Evolutionary conservation across 2,797 vertebrate species (phyloP).

Genomic region (Yasuhikotakia modesta): DNA sequence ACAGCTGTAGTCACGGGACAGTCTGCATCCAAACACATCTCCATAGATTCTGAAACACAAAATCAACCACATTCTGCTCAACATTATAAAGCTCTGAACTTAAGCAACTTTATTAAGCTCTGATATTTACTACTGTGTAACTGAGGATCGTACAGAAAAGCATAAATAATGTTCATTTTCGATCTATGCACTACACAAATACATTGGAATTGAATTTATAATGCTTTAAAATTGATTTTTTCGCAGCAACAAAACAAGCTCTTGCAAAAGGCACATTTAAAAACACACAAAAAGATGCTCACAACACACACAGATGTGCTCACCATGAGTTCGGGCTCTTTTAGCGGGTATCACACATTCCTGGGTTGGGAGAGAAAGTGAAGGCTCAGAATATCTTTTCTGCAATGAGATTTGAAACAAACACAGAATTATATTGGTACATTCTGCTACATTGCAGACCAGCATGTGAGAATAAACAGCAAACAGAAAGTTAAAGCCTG

Average conservation of each 20-base stretch:
- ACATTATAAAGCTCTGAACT: not conserved
- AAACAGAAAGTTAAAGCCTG: not conserved
- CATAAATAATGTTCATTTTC: too few relatives aligned
- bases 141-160: too few relatives aligned
- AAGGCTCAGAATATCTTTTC: slow-evolving; percentile 63
- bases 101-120: not conserved
- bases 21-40: slow-evolving; percentile 87
- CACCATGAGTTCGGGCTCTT: slow-evolving; percentile 73
- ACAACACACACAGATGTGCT: slow-evolving; percentile 16
- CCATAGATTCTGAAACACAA: slow-evolving; percentile 77
- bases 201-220: not conserved
- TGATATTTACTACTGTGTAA: too few relatives aligned
- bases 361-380: slow-evolving; percentile 68
- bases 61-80: not conserved
- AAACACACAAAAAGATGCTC: not conserved
- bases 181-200: too few relatives aligned
- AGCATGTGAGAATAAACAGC: not conserved
- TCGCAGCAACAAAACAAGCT: not conserved
- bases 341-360: slow-evolving; percentile 69
- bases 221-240: not conserved
- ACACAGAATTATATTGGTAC: not conserved
- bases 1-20: slow-evolving; percentile 82
- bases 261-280: not conserved
- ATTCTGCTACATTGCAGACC: not conserved
- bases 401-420: slow-evolving; percentile 49